Conservation (phyloP, 2,888 invertebrate species). For the Amiota minor region DNA sequence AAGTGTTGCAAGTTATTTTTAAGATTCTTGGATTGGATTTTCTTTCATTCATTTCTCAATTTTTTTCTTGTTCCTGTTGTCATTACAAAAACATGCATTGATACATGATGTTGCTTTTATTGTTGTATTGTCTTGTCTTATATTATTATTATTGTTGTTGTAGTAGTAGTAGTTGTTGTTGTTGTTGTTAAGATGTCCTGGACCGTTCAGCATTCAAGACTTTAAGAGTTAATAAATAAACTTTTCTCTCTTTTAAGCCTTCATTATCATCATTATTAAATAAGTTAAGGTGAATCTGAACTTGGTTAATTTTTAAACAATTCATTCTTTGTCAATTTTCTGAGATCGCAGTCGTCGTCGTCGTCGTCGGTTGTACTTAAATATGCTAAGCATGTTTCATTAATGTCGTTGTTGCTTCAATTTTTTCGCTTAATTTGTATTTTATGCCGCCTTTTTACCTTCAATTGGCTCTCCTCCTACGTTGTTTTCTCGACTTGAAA, state of each 20-base stretch:
- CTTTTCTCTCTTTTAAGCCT: too few species aligned
- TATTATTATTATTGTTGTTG: too few species aligned
- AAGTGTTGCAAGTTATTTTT: slow-evolving; percentile 12
- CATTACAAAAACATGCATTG: slow-evolving; percentile 71
- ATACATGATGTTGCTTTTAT: slow-evolving; percentile 61
- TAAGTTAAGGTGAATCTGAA: too few species aligned
- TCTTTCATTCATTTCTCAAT: slow-evolving; percentile 28
- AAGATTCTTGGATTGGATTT: slow-evolving; percentile 13
- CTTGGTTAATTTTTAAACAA: background rate
- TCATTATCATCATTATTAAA: too few species aligned
- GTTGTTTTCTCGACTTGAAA: background rate
- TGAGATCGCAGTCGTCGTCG: background rate
- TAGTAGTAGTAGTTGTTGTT: background rate
- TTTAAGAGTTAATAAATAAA: too few species aligned
- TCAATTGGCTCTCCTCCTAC: background rate
- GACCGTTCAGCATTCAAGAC: too few species aligned
- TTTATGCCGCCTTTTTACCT: slow-evolving; percentile 19
- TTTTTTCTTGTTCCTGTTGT: slow-evolving; percentile 44
- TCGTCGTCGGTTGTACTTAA: slow-evolving; percentile 50
- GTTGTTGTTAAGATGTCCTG: too few species aligned
- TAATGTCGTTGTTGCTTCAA: slow-evolving; percentile 64
- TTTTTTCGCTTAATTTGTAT: slow-evolving; percentile 51
- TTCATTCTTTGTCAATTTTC: slow-evolving; percentile 2
- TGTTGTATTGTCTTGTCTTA: slow-evolving; percentile 28
- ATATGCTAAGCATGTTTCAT: slow-evolving; percentile 65